Base-by-base conservation (phyloP, 1,140 invertebrate species). In the Aphelenchoides besseyi region DNA sequence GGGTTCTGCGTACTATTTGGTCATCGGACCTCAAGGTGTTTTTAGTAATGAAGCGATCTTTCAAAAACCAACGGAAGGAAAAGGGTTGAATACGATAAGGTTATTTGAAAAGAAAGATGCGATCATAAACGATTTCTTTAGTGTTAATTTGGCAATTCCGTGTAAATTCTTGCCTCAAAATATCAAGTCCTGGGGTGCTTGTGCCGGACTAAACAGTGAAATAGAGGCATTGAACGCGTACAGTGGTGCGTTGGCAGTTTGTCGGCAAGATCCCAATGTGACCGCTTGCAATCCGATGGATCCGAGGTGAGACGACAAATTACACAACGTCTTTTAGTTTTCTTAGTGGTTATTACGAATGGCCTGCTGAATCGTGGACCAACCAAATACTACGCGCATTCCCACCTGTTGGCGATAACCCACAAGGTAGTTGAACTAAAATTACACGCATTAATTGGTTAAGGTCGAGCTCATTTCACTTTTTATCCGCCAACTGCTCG, bases 321-420 rank as follows among this genome's bases (percentile, higher is more conserved):
- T 16, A 23, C 18, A 59, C n/a, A n/a, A n/a, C n/a, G 55, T 8
- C 55, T 28, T 59, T 59, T 8, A 59, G 23, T 8, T 23, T 28
- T 5, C 41, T 23, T 8, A 66, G 63, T 28, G 63, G 63, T 3
- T 66, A 33, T 8, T 66, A 36, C 32, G 32, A 66, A 53, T 66
- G 63, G 63, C 30, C 30, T 3, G 63, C 63, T 26, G 16, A 23
- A 26, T 66, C 63, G 2, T 66, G 32, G 1, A 33, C 16, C 16
- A 26, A 23, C 32, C 63, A 33, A 3, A 23, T 53, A 33, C 18
- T 59, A 3, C 16, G 36, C 9, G 63, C 63, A 2, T 66, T 66
- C 32, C 63, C 63, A 1, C 63, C 63, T 18, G 26, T 32, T 0
- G 63, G 63, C 12, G 63, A 66, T 30, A 66, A 66, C n/a, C 63